Evolutionary conservation across 2,797 vertebrate genomes (phyloP).

Genomic region (Pseudotriccus pelzelni): DNA sequence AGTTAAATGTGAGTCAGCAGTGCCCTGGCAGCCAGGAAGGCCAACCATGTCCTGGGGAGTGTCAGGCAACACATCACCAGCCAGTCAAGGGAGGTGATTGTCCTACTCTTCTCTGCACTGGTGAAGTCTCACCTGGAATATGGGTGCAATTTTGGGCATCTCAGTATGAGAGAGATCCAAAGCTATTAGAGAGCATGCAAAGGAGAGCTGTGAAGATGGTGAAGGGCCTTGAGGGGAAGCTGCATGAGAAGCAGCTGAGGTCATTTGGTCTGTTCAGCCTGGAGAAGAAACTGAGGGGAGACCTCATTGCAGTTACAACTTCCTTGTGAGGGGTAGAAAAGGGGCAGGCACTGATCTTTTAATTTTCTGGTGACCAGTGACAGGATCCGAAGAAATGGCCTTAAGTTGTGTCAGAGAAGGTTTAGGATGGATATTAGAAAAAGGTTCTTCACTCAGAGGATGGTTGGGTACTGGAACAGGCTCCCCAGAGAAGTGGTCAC

Average conservation of each 20-base stretch:
- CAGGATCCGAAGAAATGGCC: neutral
- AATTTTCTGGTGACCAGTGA: neutral
- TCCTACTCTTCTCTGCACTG: rapidly evolving
- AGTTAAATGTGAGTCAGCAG: neutral
- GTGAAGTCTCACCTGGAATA: rapidly evolving
- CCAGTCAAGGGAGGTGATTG: rapidly evolving
- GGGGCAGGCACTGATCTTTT: neutral
- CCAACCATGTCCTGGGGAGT: rapidly evolving
- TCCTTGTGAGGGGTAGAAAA: neutral
- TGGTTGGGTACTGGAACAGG: neutral
- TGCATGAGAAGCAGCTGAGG: neutral
- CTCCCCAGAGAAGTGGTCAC: neutral
- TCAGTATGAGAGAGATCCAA: neutral
- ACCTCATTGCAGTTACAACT: neutral
- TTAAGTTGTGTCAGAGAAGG: rapidly evolving
- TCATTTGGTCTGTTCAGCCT: neutral
- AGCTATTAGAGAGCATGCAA: neutral
- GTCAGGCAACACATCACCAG: rapidly evolving
- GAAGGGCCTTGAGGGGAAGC: neutral
- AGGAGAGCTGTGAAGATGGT: neutral
- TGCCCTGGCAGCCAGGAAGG: neutral
- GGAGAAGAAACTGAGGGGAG: neutral
- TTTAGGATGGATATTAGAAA: neutral
- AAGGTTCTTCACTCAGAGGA: neutral
- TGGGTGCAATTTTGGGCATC: rapidly evolving